Percentiles rank a stretch among this genome's conserved stretches.
phyloP scores from a whole-genome alignment of 2,113 vertebrate genomes.

The Nasalis larvatus region DNA sequence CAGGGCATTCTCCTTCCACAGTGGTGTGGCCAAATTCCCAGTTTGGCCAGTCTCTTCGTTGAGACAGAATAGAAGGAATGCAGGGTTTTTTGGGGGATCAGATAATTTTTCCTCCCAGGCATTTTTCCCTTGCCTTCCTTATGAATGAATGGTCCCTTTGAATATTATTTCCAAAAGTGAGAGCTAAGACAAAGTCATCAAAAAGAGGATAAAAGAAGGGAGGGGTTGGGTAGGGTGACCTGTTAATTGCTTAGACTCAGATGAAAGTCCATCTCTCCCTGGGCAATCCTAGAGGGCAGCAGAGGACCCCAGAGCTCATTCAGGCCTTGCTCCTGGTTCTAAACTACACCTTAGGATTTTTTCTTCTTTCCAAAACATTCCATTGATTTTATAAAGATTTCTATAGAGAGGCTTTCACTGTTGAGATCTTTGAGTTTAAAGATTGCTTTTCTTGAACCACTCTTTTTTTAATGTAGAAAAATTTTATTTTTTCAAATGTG shows the following conservation, averaged over 20 bases:
- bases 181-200: not conserved
- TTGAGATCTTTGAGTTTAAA: conserved; percentile 28
- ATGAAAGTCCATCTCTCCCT: not conserved
- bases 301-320: not conserved
- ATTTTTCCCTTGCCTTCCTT: not conserved
- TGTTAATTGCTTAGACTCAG: not conserved
- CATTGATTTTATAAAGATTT: not conserved
- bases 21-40: rapidly evolving
- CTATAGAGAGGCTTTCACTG: not conserved
- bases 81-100: not conserved
- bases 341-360: not conserved
- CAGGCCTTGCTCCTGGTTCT: not conserved
- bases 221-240: not conserved
- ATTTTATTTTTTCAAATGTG: conserved; percentile 63
- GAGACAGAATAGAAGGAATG: not conserved
- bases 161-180: conserved; percentile 30
- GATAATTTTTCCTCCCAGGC: not conserved
- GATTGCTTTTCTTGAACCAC: not conserved
- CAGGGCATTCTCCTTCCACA: not conserved
- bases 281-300: not conserved
- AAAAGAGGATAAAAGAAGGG: not conserved
- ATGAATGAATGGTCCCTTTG: not conserved
- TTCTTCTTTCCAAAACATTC: conserved; percentile 63
- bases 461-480: conserved; percentile 62
- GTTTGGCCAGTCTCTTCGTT: not conserved